Conservation (phyloP, 2,888 invertebrate species). For the Pollenia amentaria region DNA sequence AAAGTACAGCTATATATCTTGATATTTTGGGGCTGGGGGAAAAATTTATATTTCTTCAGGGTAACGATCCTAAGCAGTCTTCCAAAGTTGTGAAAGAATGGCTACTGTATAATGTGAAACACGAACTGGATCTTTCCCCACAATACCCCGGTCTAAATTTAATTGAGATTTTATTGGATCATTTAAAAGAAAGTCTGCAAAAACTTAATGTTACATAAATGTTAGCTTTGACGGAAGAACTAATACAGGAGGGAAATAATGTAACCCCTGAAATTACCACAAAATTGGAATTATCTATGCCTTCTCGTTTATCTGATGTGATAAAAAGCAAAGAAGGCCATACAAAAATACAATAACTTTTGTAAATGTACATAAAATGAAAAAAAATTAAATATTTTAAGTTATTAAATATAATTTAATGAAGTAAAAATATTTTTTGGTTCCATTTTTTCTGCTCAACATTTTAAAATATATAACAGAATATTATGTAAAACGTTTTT, state of each 20-base stretch:
- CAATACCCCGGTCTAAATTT: too few relatives aligned
- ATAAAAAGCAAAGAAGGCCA: slow-evolving; percentile 14
- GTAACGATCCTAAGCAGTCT: background rate
- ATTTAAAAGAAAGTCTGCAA: background rate
- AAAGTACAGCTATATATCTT: slow-evolving; percentile 20
- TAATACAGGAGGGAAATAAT: background rate
- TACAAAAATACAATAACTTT: slow-evolving; percentile 6
- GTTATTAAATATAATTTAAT: background rate
- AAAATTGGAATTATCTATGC: slow-evolving; percentile 6
- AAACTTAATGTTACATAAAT: slow-evolving; percentile 25
- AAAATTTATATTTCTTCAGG: background rate
- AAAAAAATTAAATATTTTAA: background rate
- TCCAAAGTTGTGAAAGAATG: slow-evolving; percentile 12
- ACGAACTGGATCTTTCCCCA: background rate
- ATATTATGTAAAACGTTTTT: background rate
- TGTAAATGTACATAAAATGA: background rate
- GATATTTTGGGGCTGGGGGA: background rate
- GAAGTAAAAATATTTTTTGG: background rate
- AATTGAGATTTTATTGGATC: slow-evolving; percentile 1
- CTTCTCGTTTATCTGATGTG: background rate
- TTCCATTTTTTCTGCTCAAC: background rate
- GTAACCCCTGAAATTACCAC: background rate
- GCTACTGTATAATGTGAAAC: slow-evolving; percentile 1
- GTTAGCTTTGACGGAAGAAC: background rate
- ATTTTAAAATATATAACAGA: background rate